Conservation (phyloP, 2,797 vertebrate species). For the Cottoperca gobio region DNA sequence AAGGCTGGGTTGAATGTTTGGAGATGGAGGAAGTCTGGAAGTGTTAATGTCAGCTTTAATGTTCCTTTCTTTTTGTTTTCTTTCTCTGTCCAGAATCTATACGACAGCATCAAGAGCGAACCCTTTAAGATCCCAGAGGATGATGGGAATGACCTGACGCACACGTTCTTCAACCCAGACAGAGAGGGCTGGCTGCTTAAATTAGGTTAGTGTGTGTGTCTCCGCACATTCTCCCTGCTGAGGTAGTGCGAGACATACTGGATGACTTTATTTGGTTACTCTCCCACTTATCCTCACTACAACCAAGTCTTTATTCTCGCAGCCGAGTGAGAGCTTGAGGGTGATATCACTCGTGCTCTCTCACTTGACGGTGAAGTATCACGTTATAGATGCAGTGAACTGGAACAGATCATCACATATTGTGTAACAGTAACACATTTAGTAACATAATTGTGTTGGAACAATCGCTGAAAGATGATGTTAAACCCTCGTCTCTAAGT, state of each 20-base stretch:
- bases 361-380: not conserved
- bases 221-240: constrained; percentile 19
- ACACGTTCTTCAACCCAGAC: constrained; percentile 97
- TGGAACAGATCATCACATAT: not conserved
- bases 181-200: constrained; percentile 96
- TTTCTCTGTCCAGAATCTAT: constrained; percentile 86
- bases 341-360: not conserved
- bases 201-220: constrained; percentile 85
- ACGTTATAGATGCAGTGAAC: not conserved
- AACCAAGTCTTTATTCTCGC: constrained; percentile 17
- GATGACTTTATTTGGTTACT: constrained; percentile 45
- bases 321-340: not conserved
- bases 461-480: not conserved
- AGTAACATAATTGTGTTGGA: not conserved
- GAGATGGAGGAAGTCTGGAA: constrained; percentile 3
- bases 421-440: not conserved
- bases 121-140: constrained; percentile 98
- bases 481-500: not conserved
- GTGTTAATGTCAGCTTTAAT: constrained; percentile 6
- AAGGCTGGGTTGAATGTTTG: constrained; percentile 21
- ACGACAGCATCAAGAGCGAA: constrained; percentile 94
- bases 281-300: constrained; percentile 3
- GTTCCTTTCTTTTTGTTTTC: not conserved
- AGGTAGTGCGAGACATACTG: constrained; percentile 42
- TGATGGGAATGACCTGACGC: constrained; percentile 97